phyloP scores from a whole-genome alignment of 2,113 vertebrate species.

The Agelaius phoeniceus region DNA sequence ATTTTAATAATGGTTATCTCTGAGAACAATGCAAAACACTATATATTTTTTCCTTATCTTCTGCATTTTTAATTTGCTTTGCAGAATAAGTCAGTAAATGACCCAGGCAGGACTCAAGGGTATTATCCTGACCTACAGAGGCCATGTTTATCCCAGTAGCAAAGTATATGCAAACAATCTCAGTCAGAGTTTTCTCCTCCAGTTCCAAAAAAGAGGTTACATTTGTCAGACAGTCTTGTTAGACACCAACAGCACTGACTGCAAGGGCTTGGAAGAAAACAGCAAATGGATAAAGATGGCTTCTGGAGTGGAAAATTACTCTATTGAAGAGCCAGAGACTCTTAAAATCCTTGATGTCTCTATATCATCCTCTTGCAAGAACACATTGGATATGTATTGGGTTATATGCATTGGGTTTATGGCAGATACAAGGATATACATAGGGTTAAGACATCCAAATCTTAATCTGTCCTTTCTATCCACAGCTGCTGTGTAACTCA shows the following conservation, averaged over 20 bases:
- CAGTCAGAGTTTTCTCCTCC: background rate
- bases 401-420: background rate
- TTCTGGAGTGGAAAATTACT: background rate
- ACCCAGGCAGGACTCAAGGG: background rate
- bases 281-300: background rate
- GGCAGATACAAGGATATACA: background rate
- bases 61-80: constrained; percentile 32
- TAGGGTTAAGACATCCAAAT: background rate
- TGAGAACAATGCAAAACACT: background rate
- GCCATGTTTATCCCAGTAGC: constrained; percentile 12
- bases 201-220: background rate
- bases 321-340: background rate
- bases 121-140: background rate
- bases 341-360: background rate
- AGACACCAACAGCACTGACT: background rate
- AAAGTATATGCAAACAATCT: background rate
- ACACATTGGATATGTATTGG: background rate
- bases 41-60: background rate
- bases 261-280: background rate
- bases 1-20: background rate
- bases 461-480: background rate
- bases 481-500: background rate
- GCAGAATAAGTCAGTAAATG: background rate
- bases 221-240: background rate
- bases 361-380: background rate